Evolutionary conservation across 2,113 vertebrate species (phyloP).

Genomic region (Eulacestoma nigropectus): DNA sequence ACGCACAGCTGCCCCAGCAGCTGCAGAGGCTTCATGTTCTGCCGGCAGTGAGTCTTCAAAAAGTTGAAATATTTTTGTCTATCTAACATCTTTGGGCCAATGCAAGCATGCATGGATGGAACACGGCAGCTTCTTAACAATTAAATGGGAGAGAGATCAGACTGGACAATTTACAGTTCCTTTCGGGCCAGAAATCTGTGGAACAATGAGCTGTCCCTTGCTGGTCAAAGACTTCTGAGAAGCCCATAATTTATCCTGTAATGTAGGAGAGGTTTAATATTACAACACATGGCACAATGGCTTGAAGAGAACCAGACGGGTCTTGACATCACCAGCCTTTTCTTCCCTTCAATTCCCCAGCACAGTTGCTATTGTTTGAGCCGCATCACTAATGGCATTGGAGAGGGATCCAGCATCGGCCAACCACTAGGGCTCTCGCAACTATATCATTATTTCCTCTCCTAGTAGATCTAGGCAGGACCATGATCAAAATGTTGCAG

Average conservation of each 20-base stretch:
- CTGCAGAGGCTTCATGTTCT: neutral
- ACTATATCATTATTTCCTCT: conserved; percentile 30
- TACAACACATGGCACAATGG: conserved; percentile 1
- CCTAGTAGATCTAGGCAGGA: neutral
- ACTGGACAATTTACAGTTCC: neutral
- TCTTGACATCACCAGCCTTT: conserved; percentile 42
- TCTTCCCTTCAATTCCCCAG: neutral
- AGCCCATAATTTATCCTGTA: neutral
- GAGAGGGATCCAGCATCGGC: neutral
- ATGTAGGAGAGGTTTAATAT: conserved; percentile 2
- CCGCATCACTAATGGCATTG: conserved; percentile 8
- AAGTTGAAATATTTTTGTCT: neutral
- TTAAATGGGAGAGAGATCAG: neutral
- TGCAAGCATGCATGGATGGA: neutral
- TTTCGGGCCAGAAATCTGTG: neutral
- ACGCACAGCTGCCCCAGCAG: neutral
- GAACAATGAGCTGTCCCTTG: neutral
- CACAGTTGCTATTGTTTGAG: neutral
- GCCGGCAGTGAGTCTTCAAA: accelerated
- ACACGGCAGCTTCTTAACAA: neutral
- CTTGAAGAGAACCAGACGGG: conserved; percentile 41
- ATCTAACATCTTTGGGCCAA: neutral
- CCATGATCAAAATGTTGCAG: conserved; percentile 16
- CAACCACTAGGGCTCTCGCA: neutral
- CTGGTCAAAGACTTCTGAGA: conserved; percentile 10